Evolutionary conservation across 2,888 invertebrate species (phyloP).

Genomic region (Leptura quadrifasciata): DNA sequence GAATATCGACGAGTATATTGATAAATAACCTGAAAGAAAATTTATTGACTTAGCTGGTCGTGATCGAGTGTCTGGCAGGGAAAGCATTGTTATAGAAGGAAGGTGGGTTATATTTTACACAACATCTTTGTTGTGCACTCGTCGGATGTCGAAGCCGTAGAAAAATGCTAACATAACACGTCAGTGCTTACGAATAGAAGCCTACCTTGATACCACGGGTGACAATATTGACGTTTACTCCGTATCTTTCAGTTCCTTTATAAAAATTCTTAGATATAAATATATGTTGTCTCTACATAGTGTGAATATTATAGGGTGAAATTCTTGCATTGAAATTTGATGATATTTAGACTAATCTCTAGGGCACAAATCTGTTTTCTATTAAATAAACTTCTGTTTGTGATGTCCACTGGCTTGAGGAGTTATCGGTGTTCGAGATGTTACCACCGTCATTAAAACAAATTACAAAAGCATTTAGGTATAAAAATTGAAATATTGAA

Average conservation of each 20-base stretch:
- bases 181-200: conserved; percentile 1
- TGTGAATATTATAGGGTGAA: no score
- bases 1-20: not conserved
- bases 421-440: no score
- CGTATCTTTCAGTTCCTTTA: not conserved
- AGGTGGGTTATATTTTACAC: not conserved
- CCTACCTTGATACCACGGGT: not conserved
- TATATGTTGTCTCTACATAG: no score
- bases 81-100: not conserved
- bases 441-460: no score
- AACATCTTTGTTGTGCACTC: not conserved
- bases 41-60: conserved; percentile 3
- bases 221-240: not conserved
- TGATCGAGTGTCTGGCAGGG: not conserved
- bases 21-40: conserved; percentile 4
- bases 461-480: no score
- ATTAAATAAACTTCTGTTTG: no score
- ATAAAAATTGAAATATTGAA: no score
- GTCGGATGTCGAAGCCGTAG: not conserved
- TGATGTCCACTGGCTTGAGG: no score
- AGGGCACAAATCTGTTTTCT: no score
- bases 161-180: not conserved
- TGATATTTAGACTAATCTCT: no score
- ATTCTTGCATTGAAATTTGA: no score
- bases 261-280: no score